Evolutionary conservation across 2,113 vertebrate genomes (phyloP).

Genomic region (Oostethus manadensis): DNA sequence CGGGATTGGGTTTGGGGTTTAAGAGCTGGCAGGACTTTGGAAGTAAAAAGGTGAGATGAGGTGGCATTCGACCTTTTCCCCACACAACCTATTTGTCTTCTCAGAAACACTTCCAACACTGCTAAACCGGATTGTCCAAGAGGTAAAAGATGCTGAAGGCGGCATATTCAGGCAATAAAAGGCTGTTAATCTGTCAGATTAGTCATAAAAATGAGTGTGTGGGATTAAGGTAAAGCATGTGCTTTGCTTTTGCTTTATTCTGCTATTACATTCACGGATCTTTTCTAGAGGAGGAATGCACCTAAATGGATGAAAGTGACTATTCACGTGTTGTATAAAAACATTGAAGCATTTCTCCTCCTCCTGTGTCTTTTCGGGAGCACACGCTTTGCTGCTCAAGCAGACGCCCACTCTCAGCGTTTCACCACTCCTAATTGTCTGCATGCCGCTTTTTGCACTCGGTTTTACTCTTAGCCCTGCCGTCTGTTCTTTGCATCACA

Average conservation of each 20-base stretch:
- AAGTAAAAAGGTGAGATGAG: constrained; percentile 28
- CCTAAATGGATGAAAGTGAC: constrained; percentile 68
- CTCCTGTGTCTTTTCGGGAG: constrained; percentile 49
- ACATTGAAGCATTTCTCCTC: constrained; percentile 54
- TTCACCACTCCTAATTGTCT: constrained; percentile 49
- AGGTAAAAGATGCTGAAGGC: constrained; percentile 53
- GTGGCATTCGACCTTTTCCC: constrained; percentile 6
- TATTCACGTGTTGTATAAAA: constrained; percentile 52
- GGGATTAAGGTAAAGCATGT: constrained; percentile 62
- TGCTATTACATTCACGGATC: constrained; percentile 54
- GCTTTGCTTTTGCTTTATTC: constrained; percentile 58
- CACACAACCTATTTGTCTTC: constrained; percentile 41
- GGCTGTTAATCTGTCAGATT: constrained; percentile 66
- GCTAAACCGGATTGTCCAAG: constrained; percentile 35
- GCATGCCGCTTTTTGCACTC: too few species aligned
- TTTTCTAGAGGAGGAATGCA: constrained; percentile 46
- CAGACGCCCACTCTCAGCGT: constrained; percentile 64
- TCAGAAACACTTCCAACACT: constrained; percentile 29
- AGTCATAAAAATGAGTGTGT: constrained; percentile 59
- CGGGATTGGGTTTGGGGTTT: constrained; percentile 12
- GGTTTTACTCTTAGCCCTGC: too few species aligned
- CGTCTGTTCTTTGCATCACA: too few species aligned
- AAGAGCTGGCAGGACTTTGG: constrained; percentile 7
- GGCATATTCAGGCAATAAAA: constrained; percentile 61
- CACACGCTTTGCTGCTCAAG: constrained; percentile 58